A percentile compares a stretch with the other conserved stretches of the same genome.
Evolutionary conservation across 2,113 vertebrate genomes (phyloP).

Genomic region (Istiophorus platypterus): DNA sequence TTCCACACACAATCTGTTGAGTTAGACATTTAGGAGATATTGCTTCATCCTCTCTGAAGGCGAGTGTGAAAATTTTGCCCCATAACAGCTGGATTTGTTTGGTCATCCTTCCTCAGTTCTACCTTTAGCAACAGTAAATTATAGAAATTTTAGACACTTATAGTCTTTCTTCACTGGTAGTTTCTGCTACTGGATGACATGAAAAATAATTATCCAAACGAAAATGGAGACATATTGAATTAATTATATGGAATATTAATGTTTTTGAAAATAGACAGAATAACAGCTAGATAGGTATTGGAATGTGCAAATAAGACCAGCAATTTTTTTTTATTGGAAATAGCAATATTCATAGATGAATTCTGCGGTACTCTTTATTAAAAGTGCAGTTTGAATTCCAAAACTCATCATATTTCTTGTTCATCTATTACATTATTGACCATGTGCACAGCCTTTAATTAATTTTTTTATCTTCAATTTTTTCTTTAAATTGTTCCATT

Average conservation of each 20-base stretch:
- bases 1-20: neutral
- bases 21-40: neutral
- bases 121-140: neutral
- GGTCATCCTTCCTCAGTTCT: neutral
- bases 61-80: neutral
- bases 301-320: neutral
- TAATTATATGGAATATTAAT: too few species aligned
- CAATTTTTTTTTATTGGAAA: neutral
- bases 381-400: too few species aligned
- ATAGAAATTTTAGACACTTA: neutral
- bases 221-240: too few species aligned
- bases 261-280: too few species aligned
- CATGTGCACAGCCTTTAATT: too few species aligned
- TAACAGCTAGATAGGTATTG: neutral
- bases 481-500: neutral
- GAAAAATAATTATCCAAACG: too few species aligned
- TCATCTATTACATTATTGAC: too few species aligned
- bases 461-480: neutral
- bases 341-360: neutral
- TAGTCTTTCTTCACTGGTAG: neutral
- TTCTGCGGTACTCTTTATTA: neutral
- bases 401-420: too few species aligned
- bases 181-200: neutral
- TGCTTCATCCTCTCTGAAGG: constrained; percentile 1
- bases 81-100: constrained; percentile 21